Conservation (phyloP, 35 echinoderm and acorn worm genomes). For the Acanthaster planci region DNA sequence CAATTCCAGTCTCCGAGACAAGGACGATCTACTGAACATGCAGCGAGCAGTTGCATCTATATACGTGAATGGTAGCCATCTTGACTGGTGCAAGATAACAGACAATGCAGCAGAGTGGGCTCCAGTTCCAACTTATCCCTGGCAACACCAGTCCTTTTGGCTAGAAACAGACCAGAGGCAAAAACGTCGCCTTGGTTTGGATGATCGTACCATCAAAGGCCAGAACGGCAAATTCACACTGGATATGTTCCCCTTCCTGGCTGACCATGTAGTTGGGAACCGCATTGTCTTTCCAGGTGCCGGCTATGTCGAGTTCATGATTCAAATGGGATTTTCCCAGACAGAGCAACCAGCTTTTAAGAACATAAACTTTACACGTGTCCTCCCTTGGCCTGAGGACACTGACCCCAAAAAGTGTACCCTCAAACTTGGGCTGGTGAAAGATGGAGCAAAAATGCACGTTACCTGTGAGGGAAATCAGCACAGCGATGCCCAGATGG, state of each 20-base stretch:
- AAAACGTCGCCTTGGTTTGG: constrained; percentile 82
- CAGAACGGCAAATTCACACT: constrained; percentile 76
- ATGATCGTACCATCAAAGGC: constrained; percentile 86
- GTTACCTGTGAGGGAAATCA: constrained; percentile 44
- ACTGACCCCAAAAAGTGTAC: constrained; percentile 44
- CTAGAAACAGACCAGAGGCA: constrained; percentile 76
- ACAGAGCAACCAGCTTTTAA: constrained; percentile 42
- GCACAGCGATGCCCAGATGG: constrained; percentile 27
- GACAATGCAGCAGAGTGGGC: constrained; percentile 60
- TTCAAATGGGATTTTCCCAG: constrained; percentile 49
- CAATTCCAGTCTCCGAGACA: constrained; percentile 61
- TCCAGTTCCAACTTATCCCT: constrained; percentile 77
- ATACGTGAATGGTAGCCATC: constrained; percentile 46
- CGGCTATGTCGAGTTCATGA: constrained; percentile 67
- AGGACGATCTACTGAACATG: constrained; percentile 64
- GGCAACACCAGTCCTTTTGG: constrained; percentile 76
- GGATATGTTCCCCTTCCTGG: constrained; percentile 76
- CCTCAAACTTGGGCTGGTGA: constrained; percentile 50
- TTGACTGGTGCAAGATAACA: constrained; percentile 82
- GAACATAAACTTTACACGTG: constrained; percentile 48
- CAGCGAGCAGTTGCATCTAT: constrained; percentile 64
- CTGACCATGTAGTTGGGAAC: constrained; percentile 60
- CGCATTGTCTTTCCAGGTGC: constrained; percentile 68
- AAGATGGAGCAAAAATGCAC: constrained; percentile 45
- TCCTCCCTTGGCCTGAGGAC: constrained; percentile 70